Evolutionary conservation across 2,888 invertebrate genomes (phyloP).

Genomic region (Allolobophora icterica): DNA sequence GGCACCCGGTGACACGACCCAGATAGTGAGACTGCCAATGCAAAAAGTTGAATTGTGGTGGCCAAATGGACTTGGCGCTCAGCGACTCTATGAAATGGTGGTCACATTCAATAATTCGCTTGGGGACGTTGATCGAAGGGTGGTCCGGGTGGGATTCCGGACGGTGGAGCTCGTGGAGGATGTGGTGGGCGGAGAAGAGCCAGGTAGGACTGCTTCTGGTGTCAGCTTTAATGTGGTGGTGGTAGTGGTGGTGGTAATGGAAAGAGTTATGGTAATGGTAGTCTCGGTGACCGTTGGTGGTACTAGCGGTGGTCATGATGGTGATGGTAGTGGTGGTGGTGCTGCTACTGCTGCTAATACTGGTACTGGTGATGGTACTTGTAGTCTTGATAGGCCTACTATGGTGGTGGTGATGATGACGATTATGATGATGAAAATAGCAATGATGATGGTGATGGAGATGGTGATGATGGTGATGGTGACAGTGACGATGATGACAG

Average conservation of each 20-base stretch:
- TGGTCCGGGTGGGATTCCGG: constrained; percentile 81
- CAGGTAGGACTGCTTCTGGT: constrained; percentile 28
- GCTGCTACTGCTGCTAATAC: no score
- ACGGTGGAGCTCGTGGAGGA: constrained; percentile 83
- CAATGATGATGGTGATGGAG: no score
- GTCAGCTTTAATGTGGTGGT: not conserved
- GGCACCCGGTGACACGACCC: not conserved
- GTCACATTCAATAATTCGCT: constrained; percentile 34
- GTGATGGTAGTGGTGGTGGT: not conserved
- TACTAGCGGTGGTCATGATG: not conserved
- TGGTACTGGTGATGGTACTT: no score
- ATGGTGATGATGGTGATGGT: not conserved
- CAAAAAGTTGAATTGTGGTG: constrained; percentile 76
- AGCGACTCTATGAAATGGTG: constrained; percentile 73
- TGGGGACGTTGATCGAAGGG: constrained; percentile 62
- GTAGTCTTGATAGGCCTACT: no score
- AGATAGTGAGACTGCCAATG: not conserved
- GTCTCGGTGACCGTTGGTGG: not conserved
- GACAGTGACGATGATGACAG: not conserved
- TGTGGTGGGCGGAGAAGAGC: constrained; percentile 60
- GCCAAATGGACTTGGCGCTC: constrained; percentile 82
- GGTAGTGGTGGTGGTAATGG: not conserved
- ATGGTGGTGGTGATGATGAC: not conserved
- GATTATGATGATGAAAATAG: not conserved
- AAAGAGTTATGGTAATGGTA: not conserved